These are phyloP conservation scores for Ostrea denselamellosa DNA, from an alignment of 1,140 invertebrate species.

Conservation along the genomic window DNA sequence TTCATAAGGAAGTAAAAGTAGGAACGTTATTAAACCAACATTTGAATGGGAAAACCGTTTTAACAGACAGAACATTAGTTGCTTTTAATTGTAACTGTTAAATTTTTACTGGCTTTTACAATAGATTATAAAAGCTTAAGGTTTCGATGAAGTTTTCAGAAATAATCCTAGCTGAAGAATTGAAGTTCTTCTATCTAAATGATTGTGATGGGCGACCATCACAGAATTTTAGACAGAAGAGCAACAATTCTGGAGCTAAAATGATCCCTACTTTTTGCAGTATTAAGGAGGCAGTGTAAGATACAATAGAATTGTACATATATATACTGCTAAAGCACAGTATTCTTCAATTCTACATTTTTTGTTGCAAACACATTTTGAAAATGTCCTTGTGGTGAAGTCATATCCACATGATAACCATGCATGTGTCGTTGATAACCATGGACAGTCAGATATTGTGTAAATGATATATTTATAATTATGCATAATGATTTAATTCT, in stretches of 20 bases:
- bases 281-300: slow-evolving; percentile 25
- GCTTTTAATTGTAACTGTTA: neutral
- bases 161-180: neutral
- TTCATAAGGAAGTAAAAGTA: neutral
- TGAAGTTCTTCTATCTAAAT: too few species aligned
- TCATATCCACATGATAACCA: slow-evolving; percentile 17
- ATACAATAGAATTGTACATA: neutral
- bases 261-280: neutral
- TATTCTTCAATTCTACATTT: slow-evolving; percentile 3
- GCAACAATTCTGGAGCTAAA: neutral
- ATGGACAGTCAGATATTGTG: slow-evolving; percentile 7
- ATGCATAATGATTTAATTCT: neutral
- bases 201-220: too few species aligned
- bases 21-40: neutral
- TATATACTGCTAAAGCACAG: slow-evolving; percentile 26
- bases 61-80: neutral
- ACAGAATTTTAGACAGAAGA: too few species aligned
- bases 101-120: neutral
- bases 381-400: neutral
- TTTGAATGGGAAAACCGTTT: too few species aligned
- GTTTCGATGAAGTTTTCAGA: neutral
- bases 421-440: neutral
- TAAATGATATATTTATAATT: neutral
- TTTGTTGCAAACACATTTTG: slow-evolving; percentile 14
- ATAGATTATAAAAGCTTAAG: neutral